phyloP scores from a whole-genome alignment of 53 echinoderm and acorn worm species.

The Paelopatides confundens region DNA sequence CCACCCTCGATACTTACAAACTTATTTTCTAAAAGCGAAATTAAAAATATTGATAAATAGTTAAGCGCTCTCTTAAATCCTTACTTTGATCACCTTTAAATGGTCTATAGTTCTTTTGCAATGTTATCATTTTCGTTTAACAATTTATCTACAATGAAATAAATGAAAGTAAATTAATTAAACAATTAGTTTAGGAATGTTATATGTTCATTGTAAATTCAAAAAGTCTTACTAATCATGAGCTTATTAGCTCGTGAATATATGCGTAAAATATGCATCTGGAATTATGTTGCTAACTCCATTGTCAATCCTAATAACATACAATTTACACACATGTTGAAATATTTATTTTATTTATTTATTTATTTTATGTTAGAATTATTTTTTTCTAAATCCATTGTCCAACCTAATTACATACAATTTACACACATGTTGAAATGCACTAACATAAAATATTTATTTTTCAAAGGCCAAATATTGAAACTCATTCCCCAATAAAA shows the following conservation, averaged over 20 bases:
- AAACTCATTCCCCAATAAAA: not conserved
- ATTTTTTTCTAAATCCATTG: too few species aligned
- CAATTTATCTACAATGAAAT: not conserved
- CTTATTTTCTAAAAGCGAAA: too few species aligned
- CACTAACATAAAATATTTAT: slow-evolving; percentile 9
- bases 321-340: too few species aligned
- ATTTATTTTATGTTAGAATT: too few species aligned
- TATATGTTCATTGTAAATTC: not conserved
- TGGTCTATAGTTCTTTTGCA: too few species aligned
- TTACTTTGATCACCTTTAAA: too few species aligned
- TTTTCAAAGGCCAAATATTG: not conserved
- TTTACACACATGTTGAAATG: not conserved
- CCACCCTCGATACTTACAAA: too few species aligned
- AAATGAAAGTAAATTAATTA: not conserved
- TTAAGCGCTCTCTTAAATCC: too few species aligned
- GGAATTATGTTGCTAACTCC: not conserved
- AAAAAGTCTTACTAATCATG: not conserved
- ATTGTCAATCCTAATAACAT: too few species aligned
- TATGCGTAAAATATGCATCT: not conserved
- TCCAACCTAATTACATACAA: not conserved
- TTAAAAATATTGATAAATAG: too few species aligned
- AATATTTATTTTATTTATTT: too few species aligned
- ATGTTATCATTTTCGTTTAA: too few species aligned
- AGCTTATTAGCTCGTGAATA: not conserved
- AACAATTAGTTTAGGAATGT: slow-evolving; percentile 2